These are phyloP conservation scores for Drosophila nr. perissopoda DNA, from an alignment of 2,888 invertebrate species.

Conservation along the genomic window DNA sequence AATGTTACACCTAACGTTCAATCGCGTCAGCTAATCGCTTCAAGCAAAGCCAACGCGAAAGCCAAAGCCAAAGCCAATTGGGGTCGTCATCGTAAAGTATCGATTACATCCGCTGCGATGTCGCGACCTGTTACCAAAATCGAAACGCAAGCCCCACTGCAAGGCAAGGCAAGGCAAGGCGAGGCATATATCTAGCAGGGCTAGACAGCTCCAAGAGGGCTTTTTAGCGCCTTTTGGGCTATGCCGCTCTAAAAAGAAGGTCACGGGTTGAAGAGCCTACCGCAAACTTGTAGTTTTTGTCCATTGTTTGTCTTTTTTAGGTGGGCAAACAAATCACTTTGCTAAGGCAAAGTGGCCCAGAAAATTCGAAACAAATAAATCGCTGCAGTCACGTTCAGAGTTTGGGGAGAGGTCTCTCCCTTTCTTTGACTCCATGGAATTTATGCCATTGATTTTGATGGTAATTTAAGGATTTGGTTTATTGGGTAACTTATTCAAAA, in stretches of 20 bases:
- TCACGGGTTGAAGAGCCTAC: slow-evolving; percentile 66
- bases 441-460: slow-evolving; percentile 27
- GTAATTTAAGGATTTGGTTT: slow-evolving; percentile 43
- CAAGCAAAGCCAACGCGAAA: slow-evolving; percentile 16
- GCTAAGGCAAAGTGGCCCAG: slow-evolving; percentile 60
- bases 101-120: slow-evolving; percentile 69
- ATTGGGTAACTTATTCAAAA: slow-evolving; percentile 42
- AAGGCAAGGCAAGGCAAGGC: slow-evolving; percentile 3
- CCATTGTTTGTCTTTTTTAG: slow-evolving; percentile 57
- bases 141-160: slow-evolving; percentile 1
- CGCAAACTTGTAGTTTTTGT: slow-evolving; percentile 63
- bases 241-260: slow-evolving; percentile 55
- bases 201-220: slow-evolving; percentile 1
- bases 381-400: slow-evolving; percentile 30
- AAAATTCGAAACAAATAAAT: slow-evolving; percentile 71
- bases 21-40: slow-evolving; percentile 49
- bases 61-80: slow-evolving; percentile 41
- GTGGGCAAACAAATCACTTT: slow-evolving; percentile 59
- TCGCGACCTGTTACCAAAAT: slow-evolving; percentile 64
- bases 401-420: not conserved
- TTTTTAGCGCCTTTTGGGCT: slow-evolving; percentile 37
- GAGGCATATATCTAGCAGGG: not conserved
- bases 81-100: slow-evolving; percentile 61
- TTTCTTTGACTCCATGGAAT: slow-evolving; percentile 9
- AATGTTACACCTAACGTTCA: slow-evolving; percentile 10